Conservation (phyloP, 2,113 vertebrate species). For the Ophiodon elongatus region DNA sequence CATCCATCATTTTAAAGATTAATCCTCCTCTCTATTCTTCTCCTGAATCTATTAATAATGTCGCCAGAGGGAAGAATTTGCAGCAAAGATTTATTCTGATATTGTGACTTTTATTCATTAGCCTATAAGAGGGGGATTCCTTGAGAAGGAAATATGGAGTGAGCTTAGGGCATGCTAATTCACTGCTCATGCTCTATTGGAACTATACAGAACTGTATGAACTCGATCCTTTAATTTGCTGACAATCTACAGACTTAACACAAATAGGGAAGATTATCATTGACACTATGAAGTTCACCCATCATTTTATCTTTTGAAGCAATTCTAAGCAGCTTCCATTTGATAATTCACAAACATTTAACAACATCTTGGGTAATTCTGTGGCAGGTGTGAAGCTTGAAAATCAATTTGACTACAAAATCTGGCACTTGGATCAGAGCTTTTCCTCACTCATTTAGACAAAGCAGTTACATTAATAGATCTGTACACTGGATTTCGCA, state of each 20-base stretch:
- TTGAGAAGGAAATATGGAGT: constrained; percentile 70
- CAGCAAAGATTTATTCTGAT: constrained; percentile 83
- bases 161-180: constrained; percentile 64
- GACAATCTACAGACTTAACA: constrained; percentile 27
- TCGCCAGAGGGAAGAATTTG: constrained; percentile 75
- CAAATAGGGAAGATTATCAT: constrained; percentile 46
- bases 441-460: constrained; percentile 74
- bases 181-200: constrained; percentile 33
- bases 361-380: constrained; percentile 31
- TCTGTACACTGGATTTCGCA: constrained; percentile 73
- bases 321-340: constrained; percentile 18
- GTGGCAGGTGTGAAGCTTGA: constrained; percentile 59
- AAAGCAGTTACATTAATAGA: constrained; percentile 71
- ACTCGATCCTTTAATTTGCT: constrained; percentile 49
- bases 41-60: constrained; percentile 84
- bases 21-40: constrained; percentile 83
- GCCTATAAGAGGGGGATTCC: constrained; percentile 73
- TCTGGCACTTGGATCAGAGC: constrained; percentile 59
- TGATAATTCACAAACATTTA: constrained; percentile 47
- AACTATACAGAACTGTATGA: constrained; percentile 46
- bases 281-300: constrained; percentile 46
- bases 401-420: constrained; percentile 66
- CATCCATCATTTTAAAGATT: constrained; percentile 86
- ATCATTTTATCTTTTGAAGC: constrained; percentile 38
- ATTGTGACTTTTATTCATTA: constrained; percentile 86